Percentiles rank a stretch among this genome's conserved stretches.
Evolutionary conservation across 2,797 vertebrate species (phyloP).

Genomic region (Acrossocheilus fasciatus): DNA sequence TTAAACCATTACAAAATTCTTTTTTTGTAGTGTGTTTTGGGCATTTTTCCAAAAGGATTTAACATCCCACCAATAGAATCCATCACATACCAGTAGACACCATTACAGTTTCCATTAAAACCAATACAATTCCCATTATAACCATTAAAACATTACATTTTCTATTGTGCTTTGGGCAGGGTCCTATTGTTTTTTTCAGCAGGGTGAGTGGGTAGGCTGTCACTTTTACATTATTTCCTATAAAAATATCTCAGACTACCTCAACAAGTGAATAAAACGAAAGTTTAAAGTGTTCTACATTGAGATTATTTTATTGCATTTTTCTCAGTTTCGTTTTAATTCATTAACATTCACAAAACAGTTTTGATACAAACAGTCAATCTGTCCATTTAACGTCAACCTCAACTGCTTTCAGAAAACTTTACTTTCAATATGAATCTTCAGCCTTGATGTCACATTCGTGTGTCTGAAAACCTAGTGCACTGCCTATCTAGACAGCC

Average conservation of each 20-base stretch:
- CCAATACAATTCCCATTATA: no score
- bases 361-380: background rate
- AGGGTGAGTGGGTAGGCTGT: no score
- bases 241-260: background rate
- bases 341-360: background rate
- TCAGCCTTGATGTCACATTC: background rate
- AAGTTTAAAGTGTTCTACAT: background rate
- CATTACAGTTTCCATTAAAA: no score
- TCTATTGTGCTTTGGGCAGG: no score
- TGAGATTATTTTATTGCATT: background rate
- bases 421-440: constrained; percentile 1
- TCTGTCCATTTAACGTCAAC: background rate
- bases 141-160: no score
- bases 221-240: background rate
- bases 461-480: background rate
- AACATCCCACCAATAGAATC: no score
- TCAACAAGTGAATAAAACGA: background rate
- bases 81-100: no score
- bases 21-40: no score
- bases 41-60: no score
- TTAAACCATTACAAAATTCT: no score
- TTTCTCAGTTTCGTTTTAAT: background rate
- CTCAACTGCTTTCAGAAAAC: background rate
- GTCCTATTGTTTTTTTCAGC: no score
- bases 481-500: background rate